Base-by-base conservation (phyloP, 2,797 vertebrate genomes). In the Myripristis jacobus region DNA sequence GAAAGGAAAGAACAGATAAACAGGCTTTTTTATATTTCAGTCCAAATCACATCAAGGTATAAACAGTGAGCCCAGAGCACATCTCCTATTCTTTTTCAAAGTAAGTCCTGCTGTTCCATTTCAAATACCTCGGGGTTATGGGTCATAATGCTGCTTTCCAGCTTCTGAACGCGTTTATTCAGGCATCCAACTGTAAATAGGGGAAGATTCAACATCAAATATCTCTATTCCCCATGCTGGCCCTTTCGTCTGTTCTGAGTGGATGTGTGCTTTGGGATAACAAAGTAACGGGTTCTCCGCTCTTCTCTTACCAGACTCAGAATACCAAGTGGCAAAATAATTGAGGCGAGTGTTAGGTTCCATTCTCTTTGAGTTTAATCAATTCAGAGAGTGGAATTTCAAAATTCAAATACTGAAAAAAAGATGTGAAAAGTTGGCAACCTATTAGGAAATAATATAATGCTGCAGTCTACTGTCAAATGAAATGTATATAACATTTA, bases 1-100 rank as follows among this genome's bases (percentile, higher is more conserved):
- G 25, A 85, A 87, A 76, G 71, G 69, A 87, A 77, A 89, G 76
- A 88, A 84, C 77, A 88, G 88, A 90, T 83, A 89, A 91, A 90
- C 83, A 83, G 80, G 55, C 77, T 55, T 77, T 81, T 85, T 85
- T 77, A 79, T 78, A 87, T 90, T 92, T 91, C 88, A 91, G 80
- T 90, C 89, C 86, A 92, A 92, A 92, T 93, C 89, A 90, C 89
- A 92, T 92, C 88, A 91, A 92, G 90, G 90, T 91, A 90, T 89
- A 92, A 92, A 92, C 91, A 92, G 83, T 80, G 82, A 90, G 90
- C 90, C 85, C 82, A 72, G 89, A 92, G 90, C 90, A 91, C 84
- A 90, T 90, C 82, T 84, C 80, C 81, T 87, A 89, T 92, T 92
- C 91, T 90, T 90, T 93, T 94, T 92, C 91, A 93, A 93, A 92